Evolutionary conservation across 2,797 vertebrate genomes (phyloP).

Genomic region (Hybognathus amarus): DNA sequence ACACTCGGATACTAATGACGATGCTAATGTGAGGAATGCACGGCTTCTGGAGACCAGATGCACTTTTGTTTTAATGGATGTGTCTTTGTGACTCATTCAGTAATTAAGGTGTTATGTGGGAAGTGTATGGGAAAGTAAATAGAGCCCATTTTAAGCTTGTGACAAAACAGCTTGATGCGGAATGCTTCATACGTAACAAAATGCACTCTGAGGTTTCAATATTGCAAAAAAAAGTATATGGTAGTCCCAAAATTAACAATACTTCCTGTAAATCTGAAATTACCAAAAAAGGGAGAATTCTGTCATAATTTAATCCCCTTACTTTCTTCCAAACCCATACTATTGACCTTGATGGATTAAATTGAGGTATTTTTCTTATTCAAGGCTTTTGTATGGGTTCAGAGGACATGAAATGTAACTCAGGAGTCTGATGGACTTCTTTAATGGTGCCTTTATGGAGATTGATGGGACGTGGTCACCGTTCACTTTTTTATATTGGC

Average conservation of each 20-base stretch:
- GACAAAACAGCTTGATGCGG: neutral
- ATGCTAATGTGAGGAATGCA: constrained; percentile 15
- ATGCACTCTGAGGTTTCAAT: neutral
- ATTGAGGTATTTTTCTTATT: neutral
- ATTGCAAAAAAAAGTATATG: neutral
- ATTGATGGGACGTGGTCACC: neutral
- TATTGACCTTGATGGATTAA: no score
- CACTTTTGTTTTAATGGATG: constrained; percentile 15
- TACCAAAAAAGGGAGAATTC: neutral
- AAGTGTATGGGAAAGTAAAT: neutral
- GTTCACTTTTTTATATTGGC: neutral
- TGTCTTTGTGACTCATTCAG: neutral
- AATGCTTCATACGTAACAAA: neutral
- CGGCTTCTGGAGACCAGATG: neutral
- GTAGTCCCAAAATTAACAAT: neutral
- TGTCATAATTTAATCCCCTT: neutral
- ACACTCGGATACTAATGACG: constrained; percentile 34
- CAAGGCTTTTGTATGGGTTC: neutral
- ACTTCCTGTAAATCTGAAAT: neutral
- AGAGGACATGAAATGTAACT: neutral
- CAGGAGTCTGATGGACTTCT: neutral
- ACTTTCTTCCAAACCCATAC: neutral
- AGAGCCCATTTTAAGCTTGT: neutral
- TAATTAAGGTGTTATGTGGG: constrained; percentile 32
- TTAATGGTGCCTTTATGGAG: neutral